Base-by-base conservation (phyloP, 2,797 vertebrate species). In the Channallabes apus region DNA sequence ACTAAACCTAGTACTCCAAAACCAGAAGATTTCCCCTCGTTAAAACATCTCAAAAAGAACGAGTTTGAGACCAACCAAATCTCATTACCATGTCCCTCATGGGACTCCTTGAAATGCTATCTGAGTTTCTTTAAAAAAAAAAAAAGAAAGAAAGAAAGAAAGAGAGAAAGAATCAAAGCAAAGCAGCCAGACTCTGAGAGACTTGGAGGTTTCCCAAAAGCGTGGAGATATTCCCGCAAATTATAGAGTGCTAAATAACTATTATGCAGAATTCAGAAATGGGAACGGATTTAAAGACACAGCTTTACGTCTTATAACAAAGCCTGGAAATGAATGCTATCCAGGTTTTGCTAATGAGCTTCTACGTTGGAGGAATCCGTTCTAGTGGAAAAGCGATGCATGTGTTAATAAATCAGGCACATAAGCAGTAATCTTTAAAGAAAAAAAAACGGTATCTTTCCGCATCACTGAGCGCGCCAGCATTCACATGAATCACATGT, bases 341-440 rank as follows among this genome's bases (percentile, higher is more conserved):
- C 71, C 79, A 67, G 79, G 62, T 80, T 80, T 67, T 67, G 41
- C 79, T 80, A 80, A 80, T 67, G 46, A 80, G 41, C 41, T 67
- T 67, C 41, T 14, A 18, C 24, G 41, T 51, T 46, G 38, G 38
- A 80, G 14, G 41, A 67, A 54, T 80, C 41, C 0, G 5, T 54
- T 22, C 32, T 8, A 1, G 38, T 51, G 71, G 38, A 83, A 35
- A 75, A 84, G 38, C 6, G 8, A 15, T 87, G 91, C 91, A 92
- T 91, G 86, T 93, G 91, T 93, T 93, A 92, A 92, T 94, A 92
- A 94, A 95, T 94, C 93, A 94, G 91, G 87, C 22, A 61, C 56
- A 51, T 35, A 24, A 6, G 22, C 85, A 89, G 91, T 91, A 89
- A 93, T 87, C 87, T 88, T 91, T 91, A 90, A 93, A 29, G 94